Evolutionary conservation across 1,140 invertebrate genomes (phyloP).

Genomic region (Drosophila pallidifrons): DNA sequence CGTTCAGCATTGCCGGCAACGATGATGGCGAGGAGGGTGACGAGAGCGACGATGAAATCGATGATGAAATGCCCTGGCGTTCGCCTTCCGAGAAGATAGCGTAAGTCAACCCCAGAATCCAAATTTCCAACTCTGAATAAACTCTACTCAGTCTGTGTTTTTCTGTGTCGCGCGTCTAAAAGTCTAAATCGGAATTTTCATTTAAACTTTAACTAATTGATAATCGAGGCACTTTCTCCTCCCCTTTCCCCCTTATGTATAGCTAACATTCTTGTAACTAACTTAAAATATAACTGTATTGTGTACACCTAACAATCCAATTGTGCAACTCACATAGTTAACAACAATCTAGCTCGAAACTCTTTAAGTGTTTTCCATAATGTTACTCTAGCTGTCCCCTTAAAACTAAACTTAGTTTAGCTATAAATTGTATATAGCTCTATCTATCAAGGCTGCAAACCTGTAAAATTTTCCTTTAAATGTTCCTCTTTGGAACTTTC

Average conservation of each 20-base stretch:
- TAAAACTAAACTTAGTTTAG: conserved; percentile 25
- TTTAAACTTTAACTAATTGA: conserved; percentile 20
- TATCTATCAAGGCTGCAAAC: not conserved
- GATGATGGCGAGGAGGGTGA: conserved; percentile 91
- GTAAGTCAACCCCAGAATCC: conserved; percentile 87
- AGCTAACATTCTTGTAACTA: conserved; percentile 20
- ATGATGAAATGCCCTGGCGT: conserved; percentile 95
- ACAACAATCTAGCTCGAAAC: conserved; percentile 6
- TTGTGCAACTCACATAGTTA: conserved; percentile 15
- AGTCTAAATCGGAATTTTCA: not conserved
- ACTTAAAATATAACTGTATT: conserved; percentile 35
- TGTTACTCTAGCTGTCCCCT: conserved; percentile 5
- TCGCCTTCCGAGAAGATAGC: conserved; percentile 95
- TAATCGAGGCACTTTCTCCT: conserved; percentile 53
- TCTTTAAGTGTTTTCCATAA: conserved; percentile 39
- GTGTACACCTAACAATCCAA: conserved; percentile 33
- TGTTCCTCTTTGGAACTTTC: too few species aligned
- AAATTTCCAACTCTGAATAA: too few species aligned
- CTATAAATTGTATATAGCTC: conserved; percentile 25
- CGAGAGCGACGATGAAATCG: conserved; percentile 94
- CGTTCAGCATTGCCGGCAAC: conserved; percentile 90
- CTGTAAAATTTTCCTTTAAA: not conserved
- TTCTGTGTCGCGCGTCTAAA: conserved; percentile 2
- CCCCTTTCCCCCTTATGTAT: conserved; percentile 39
- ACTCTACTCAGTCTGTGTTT: not conserved